phyloP scores from a whole-genome alignment of 2,113 vertebrate species.

The Glaucomys volans region DNA sequence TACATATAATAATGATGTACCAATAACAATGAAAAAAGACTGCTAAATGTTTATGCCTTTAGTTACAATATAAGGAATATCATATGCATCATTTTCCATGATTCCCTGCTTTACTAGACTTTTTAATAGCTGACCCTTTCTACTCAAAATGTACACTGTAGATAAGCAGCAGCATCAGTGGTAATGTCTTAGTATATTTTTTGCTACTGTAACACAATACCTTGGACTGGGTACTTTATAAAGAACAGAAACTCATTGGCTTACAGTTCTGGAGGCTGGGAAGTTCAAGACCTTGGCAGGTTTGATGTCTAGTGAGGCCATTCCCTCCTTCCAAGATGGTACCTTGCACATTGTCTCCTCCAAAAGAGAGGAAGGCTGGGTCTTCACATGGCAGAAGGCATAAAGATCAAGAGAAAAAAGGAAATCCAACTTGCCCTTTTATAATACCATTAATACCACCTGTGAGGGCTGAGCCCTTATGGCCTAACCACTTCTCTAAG shows the following conservation, averaged over 20 bases:
- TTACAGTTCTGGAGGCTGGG: background rate
- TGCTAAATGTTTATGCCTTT: background rate
- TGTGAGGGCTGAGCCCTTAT: too few relatives aligned
- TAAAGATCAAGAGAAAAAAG: background rate
- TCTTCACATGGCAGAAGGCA: background rate
- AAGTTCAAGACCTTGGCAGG: background rate
- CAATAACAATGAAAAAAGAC: conserved; percentile 12
- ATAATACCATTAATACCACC: background rate
- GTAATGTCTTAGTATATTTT: background rate
- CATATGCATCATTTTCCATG: background rate
- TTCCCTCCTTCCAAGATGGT: background rate
- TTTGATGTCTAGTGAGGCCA: background rate
- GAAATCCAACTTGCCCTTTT: background rate
- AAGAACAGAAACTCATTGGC: background rate
- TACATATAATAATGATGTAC: too few relatives aligned
- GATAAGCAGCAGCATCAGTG: background rate
- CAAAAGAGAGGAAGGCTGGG: too few relatives aligned
- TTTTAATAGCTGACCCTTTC: background rate
- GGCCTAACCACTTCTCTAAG: too few relatives aligned
- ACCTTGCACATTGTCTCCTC: background rate
- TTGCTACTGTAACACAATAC: background rate
- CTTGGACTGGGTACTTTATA: background rate
- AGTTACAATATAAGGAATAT: background rate
- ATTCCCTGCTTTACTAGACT: background rate
- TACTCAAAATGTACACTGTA: background rate